phyloP scores from a whole-genome alignment of 2,888 invertebrate species.

The Apodemia mormo region DNA sequence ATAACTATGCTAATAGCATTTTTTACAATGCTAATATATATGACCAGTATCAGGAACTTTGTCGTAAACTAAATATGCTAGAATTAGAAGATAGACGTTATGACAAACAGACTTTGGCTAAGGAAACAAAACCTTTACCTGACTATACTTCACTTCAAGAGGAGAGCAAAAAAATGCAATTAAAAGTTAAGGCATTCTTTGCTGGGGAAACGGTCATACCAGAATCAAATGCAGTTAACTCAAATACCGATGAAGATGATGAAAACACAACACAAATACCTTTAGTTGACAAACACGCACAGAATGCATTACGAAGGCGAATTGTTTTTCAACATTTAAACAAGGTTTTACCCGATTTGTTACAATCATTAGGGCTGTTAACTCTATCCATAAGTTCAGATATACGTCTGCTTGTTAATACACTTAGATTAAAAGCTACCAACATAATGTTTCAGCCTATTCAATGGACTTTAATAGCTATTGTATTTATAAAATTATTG shows the following conservation, averaged over 20 bases:
- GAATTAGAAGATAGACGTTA: constrained; percentile 83
- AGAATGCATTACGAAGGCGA: constrained; percentile 84
- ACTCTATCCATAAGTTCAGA: constrained; percentile 66
- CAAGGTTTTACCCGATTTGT: constrained; percentile 83
- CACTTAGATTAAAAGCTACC: constrained; percentile 85
- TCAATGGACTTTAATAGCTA: constrained; percentile 86
- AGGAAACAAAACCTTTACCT: constrained; percentile 82
- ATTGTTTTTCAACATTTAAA: constrained; percentile 86
- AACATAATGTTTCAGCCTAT: constrained; percentile 88
- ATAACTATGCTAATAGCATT: constrained; percentile 63
- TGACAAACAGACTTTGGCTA: constrained; percentile 62
- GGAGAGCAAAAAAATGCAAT: constrained; percentile 82
- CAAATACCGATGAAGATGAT: constrained; percentile 44
- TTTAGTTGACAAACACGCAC: constrained; percentile 84
- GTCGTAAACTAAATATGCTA: constrained; percentile 83
- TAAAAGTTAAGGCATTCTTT: constrained; percentile 85
- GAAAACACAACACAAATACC: constrained; percentile 79
- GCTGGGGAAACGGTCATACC: constrained; percentile 76
- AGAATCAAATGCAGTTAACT: constrained; percentile 36
- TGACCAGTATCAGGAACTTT: constrained; percentile 82
- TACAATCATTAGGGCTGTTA: constrained; percentile 71
- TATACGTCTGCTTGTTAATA: constrained; percentile 79
- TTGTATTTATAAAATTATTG: constrained; percentile 85
- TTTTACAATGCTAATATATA: constrained; percentile 67
- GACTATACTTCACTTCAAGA: constrained; percentile 83